These are phyloP conservation scores for Morelia viridis DNA, from an alignment of 2,797 vertebrate genomes.

Conservation along the genomic window DNA sequence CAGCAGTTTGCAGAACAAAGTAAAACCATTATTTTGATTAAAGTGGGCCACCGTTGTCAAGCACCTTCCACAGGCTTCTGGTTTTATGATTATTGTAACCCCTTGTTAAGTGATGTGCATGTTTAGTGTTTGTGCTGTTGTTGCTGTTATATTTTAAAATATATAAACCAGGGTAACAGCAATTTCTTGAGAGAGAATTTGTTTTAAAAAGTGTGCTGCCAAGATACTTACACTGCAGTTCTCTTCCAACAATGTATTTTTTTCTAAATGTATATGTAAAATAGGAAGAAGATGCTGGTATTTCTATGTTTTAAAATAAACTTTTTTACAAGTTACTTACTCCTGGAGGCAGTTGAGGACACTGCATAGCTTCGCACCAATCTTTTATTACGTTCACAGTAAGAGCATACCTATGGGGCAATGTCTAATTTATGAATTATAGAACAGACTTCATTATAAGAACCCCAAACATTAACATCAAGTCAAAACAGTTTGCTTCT, in stretches of 20 bases:
- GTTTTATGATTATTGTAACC: neutral
- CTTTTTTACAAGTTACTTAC: neutral
- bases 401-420: neutral
- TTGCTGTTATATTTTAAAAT: neutral
- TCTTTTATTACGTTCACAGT: neutral
- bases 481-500: neutral
- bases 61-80: neutral
- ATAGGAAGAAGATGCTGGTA: neutral
- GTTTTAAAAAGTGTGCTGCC: neutral
- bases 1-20: neutral
- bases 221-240: neutral
- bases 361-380: too few species aligned
- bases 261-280: neutral
- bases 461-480: neutral
- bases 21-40: neutral
- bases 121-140: neutral
- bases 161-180: neutral
- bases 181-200: neutral
- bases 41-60: neutral
- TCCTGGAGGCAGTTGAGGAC: neutral
- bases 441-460: neutral
- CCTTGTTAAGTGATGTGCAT: neutral
- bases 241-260: neutral
- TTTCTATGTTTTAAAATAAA: neutral
- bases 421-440: neutral